These are phyloP conservation scores for Digitonthophagus gazella DNA, from an alignment of 2,888 invertebrate genomes.

Conservation along the genomic window DNA sequence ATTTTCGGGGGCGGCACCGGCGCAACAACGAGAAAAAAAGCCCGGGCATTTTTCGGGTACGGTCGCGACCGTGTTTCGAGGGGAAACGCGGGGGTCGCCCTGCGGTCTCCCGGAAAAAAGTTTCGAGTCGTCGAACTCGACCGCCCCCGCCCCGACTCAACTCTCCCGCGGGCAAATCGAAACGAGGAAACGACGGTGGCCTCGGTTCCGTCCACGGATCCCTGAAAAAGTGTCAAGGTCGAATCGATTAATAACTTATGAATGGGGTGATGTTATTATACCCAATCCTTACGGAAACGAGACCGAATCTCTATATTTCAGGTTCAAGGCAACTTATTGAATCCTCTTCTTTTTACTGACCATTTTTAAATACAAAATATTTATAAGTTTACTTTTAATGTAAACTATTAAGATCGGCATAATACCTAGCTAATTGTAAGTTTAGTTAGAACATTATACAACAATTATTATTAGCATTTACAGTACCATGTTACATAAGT, in stretches of 20 bases:
- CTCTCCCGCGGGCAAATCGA: conserved; percentile 31
- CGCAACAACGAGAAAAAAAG: conserved; percentile 41
- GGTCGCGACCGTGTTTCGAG: conserved; percentile 24
- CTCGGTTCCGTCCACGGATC: conserved; percentile 26
- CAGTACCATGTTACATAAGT: neutral
- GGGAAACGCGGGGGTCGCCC: neutral
- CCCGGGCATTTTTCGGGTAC: conserved; percentile 20
- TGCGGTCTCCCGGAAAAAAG: conserved; percentile 24
- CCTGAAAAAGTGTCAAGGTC: conserved; percentile 51
- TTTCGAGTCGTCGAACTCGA: conserved; percentile 20
- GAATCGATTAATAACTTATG: conserved; percentile 50
- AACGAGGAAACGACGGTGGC: conserved; percentile 31
- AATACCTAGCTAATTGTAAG: too few relatives aligned
- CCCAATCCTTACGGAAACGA: too few relatives aligned
- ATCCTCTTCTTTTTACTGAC: too few relatives aligned
- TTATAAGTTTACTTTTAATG: too few relatives aligned
- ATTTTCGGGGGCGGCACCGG: conserved; percentile 34
- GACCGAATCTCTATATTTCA: too few relatives aligned
- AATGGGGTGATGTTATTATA: conserved; percentile 40
- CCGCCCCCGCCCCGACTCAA: conserved; percentile 27
- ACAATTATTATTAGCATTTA: neutral
- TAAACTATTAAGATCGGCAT: too few relatives aligned
- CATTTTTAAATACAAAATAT: too few relatives aligned
- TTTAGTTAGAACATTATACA: too few relatives aligned
- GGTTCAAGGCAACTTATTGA: too few relatives aligned